Base-by-base conservation (phyloP, 2,797 vertebrate genomes). In the Micrastur ruficollis region DNA sequence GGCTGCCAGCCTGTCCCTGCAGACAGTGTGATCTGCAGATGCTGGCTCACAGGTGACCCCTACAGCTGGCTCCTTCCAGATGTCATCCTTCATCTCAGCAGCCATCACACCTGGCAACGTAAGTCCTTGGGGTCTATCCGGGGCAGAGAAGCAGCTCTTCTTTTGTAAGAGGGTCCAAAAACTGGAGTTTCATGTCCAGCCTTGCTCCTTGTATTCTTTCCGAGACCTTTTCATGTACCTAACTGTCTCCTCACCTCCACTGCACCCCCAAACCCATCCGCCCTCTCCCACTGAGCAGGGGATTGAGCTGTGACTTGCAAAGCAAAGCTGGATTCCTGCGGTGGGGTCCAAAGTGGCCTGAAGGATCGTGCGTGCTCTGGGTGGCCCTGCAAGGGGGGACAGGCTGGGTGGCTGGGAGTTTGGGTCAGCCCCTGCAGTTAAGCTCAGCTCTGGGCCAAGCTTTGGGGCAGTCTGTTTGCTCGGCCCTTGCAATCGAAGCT, bases 41-140 rank as follows among this genome's bases (percentile, higher is more conserved):
- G 32, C 46, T 71, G 71, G 49, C 31, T 56, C 76, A 6, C 2
- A 29, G 61, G 52, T 91, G 79, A 87, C 19, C n/a, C 81, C 49
- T 44, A 8, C 22, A 73, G 38, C 88, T 70, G 79, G 11, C 22
- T 86, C 75, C 80, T 86, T 76, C 59, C 70, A 90, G 73, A 74
- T 81, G 86, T 32, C 34, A 5, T 9, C 61, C 27, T 62, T 62
- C 76, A 27, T 36, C 75, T 73, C 59, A 44, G 68, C 82, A 72
- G 63, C 50, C 40, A 8, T 14, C 68, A 36, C 63, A 80, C 18
- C 75, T 81, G 76, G 47, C n/a, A 70, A 15, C 20, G 53, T 3
- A n/a, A 55, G 40, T 38, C 76, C 38, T 20, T 6, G 8, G 9
- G 61, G 46, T 25, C 22, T 13, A 3, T 0, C 0, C 0, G 8